Percentiles rank a stretch among this genome's conserved stretches.
Conservation (phyloP, 2,113 vertebrate genomes). For the Azemiops feae region DNA sequence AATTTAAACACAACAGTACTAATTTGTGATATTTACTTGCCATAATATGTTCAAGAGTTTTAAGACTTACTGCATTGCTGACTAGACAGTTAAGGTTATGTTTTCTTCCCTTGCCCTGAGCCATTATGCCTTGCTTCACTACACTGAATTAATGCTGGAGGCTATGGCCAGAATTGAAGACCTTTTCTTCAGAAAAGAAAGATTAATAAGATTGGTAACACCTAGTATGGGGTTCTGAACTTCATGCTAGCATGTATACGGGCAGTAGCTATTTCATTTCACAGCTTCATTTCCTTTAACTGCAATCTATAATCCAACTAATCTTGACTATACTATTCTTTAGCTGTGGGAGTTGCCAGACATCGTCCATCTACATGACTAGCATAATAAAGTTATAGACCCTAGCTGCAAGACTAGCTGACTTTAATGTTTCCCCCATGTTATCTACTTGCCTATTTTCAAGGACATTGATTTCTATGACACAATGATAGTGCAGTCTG, state of each 20-base stretch:
- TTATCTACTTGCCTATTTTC: background rate
- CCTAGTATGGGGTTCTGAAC: background rate
- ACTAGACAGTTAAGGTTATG: background rate
- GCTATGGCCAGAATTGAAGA: background rate
- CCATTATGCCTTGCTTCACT: background rate
- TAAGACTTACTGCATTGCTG: background rate
- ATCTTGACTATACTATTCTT: background rate
- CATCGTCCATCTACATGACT: background rate
- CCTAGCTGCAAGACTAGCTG: too few species aligned
- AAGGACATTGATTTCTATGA: background rate
- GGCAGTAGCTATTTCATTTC: background rate
- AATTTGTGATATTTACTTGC: background rate
- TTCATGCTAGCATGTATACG: background rate
- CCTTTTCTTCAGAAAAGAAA: background rate
- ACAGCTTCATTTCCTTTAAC: background rate
- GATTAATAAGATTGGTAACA: background rate
- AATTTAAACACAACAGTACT: background rate
- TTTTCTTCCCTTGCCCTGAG: background rate
- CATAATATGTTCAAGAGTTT: background rate
- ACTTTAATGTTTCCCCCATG: too few species aligned
- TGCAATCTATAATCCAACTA: background rate
- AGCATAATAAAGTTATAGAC: background rate
- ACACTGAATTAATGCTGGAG: background rate
- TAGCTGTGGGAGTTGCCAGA: background rate
- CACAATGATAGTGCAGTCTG: background rate